Evolutionary conservation across 2,888 invertebrate species (phyloP).

Genomic region (Antitype chi): DNA sequence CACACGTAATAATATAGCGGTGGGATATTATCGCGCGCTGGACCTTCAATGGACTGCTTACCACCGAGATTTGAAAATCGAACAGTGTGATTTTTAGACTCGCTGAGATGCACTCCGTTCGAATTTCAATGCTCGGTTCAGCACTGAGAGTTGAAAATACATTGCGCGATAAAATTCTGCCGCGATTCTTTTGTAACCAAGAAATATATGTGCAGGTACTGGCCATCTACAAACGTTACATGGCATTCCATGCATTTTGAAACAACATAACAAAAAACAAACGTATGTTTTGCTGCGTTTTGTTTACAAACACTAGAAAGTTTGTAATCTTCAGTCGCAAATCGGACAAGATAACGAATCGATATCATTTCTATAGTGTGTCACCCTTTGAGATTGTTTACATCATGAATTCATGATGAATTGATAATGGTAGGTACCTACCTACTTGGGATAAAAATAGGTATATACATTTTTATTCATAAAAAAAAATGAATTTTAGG

Average conservation of each 20-base stretch:
- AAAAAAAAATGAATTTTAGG: constrained; percentile 2
- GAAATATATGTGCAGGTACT: neutral
- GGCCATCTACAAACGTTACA: constrained; percentile 3
- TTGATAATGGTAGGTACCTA: too few relatives aligned
- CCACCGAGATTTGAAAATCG: too few relatives aligned
- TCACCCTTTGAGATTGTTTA: constrained; percentile 25
- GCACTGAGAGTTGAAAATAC: too few relatives aligned
- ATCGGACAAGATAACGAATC: constrained; percentile 42
- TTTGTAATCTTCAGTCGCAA: constrained; percentile 19
- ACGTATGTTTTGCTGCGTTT: constrained; percentile 24
- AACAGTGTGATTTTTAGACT: too few relatives aligned
- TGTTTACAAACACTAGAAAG: constrained; percentile 60
- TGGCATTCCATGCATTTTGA: constrained; percentile 12
- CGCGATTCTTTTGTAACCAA: neutral
- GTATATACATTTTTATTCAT: too few relatives aligned
- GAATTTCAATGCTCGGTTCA: too few relatives aligned
- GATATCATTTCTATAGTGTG: constrained; percentile 32
- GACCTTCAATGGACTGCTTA: too few relatives aligned
- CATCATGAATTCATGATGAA: neutral
- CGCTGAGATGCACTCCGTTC: too few relatives aligned
- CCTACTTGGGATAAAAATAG: too few relatives aligned
- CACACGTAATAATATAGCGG: too few relatives aligned
- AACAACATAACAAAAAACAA: constrained; percentile 32
- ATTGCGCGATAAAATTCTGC: too few relatives aligned
- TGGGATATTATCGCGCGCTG: too few relatives aligned